These are phyloP conservation scores for Andricus quercusramuli DNA, from an alignment of 2,888 invertebrate genomes.

Conservation along the genomic window DNA sequence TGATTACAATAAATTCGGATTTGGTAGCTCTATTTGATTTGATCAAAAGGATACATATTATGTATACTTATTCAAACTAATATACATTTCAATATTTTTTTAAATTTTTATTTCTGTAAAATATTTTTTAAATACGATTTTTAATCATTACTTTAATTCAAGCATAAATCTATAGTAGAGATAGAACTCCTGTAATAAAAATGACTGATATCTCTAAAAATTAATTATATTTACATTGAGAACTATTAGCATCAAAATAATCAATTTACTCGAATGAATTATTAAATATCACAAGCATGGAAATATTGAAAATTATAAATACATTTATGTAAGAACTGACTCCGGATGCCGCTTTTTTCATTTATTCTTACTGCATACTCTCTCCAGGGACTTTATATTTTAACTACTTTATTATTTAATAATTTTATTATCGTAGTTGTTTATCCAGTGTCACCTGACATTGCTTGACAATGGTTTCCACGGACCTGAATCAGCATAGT, in stretches of 20 bases:
- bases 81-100: background rate
- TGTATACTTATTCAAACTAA: background rate
- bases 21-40: background rate
- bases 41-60: background rate
- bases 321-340: background rate
- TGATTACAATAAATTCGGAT: slow-evolving; percentile 7
- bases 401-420: background rate
- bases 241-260: slow-evolving; percentile 16
- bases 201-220: background rate
- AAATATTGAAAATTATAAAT: slow-evolving; percentile 13
- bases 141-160: background rate
- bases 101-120: background rate
- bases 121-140: background rate
- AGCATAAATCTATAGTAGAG: background rate
- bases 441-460: slow-evolving; percentile 18
- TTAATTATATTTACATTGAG: slow-evolving; percentile 3
- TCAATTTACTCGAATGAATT: background rate
- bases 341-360: slow-evolving; percentile 4
- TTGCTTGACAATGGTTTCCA: slow-evolving; percentile 18
- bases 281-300: slow-evolving; percentile 22
- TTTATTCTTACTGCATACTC: background rate
- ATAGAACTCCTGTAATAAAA: background rate
- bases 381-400: background rate
- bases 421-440: background rate
- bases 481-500: background rate